Percentiles rank a stretch among this genome's conserved stretches.
phyloP scores from a whole-genome alignment of 2,797 vertebrate genomes.

The Gallirallus australis region DNA sequence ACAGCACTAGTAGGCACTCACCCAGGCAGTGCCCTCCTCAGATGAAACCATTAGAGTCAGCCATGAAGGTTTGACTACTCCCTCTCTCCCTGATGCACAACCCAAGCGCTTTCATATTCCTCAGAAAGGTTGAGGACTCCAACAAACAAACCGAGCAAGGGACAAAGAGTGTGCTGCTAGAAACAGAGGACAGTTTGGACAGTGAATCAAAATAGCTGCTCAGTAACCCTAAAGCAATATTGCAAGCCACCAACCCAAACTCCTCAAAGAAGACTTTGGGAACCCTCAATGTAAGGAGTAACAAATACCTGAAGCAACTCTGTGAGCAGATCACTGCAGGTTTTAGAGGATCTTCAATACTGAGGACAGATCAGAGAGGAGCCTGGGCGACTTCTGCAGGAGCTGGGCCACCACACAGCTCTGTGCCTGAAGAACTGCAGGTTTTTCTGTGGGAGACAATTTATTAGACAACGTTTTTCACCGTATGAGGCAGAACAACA shows the following conservation, averaged over 20 bases:
- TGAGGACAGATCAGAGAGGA: not conserved
- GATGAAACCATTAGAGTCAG: not conserved
- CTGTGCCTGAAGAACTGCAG: constrained; percentile 56
- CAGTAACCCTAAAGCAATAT: constrained; percentile 77
- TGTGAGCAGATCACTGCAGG: constrained; percentile 82
- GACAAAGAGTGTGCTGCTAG: constrained; percentile 67
- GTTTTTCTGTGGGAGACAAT: constrained; percentile 76
- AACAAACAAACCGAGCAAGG: constrained; percentile 65
- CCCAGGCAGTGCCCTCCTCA: not conserved
- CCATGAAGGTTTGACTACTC: not conserved
- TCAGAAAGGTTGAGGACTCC: constrained; percentile 80
- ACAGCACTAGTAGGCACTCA: not conserved
- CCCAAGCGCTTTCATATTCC: constrained; percentile 74
- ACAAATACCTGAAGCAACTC: constrained; percentile 80
- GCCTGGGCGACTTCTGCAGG: constrained; percentile 69
- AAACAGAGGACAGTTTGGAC: constrained; percentile 74
- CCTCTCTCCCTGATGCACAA: constrained; percentile 59
- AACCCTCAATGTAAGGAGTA: constrained; percentile 75
- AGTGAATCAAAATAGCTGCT: constrained; percentile 79
- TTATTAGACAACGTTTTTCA: constrained; percentile 79
- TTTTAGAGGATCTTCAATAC: constrained; percentile 27
- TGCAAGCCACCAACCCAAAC: not conserved
- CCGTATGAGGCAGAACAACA: constrained; percentile 70
- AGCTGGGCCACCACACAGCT: constrained; percentile 73
- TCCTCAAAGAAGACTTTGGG: constrained; percentile 72